phyloP scores from a whole-genome alignment of 2,113 vertebrate genomes.

The Eclectus roratus region DNA sequence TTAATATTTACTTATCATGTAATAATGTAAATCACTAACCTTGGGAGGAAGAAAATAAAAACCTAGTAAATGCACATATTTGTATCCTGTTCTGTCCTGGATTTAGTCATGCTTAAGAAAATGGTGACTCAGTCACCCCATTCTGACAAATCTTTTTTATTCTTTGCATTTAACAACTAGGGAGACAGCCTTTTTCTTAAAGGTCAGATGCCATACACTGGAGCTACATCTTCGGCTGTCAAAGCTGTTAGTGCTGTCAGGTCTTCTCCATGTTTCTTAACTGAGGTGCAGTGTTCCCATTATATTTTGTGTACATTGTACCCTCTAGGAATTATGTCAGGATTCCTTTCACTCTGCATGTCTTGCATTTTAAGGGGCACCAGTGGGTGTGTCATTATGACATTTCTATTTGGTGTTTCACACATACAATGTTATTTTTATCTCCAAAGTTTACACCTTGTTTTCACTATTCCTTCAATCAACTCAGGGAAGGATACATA shows the following conservation, averaged over 20 bases:
- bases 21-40: background rate
- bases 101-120: background rate
- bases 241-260: slow-evolving; percentile 4
- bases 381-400: background rate
- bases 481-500: background rate
- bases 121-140: background rate
- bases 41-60: background rate
- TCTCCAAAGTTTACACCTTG: background rate
- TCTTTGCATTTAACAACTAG: background rate
- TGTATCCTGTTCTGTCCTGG: background rate
- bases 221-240: background rate
- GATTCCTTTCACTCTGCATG: background rate
- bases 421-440: background rate
- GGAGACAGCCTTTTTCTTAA: background rate
- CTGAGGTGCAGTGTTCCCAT: background rate
- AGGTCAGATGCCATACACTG: background rate
- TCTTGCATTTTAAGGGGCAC: background rate
- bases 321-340: background rate
- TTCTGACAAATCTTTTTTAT: slow-evolving; percentile 21
- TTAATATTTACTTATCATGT: background rate
- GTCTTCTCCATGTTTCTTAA: background rate
- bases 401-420: background rate
- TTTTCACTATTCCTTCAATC: background rate
- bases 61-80: background rate
- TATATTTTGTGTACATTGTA: background rate